Evolutionary conservation across 2,888 invertebrate species (phyloP), one percentile per base, ranked within the genome.

Genomic region (Drosophila paranaensis): DNA sequence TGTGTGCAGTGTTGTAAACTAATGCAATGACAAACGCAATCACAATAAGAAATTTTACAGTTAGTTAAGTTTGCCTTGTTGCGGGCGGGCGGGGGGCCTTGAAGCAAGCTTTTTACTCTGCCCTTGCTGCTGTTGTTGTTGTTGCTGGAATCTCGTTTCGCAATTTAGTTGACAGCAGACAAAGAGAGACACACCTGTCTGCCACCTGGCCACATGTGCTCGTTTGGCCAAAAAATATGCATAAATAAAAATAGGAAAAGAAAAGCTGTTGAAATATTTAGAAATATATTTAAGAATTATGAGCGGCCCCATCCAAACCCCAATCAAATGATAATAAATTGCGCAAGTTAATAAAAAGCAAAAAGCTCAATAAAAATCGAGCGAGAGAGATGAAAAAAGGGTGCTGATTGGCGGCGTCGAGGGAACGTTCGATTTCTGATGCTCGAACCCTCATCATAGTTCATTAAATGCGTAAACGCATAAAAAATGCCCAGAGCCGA

Each of bases 1-100:
- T 76, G 86, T 82, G 84, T 81, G 84, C 81, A 76, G 80, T 83
- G 82, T 86, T 88, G 86, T 88, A 88, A 88, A 87, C 87, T 86
- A 87, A 86, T 77, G 88, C 87, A 87, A 86, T 86, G 88, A 88
- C 87, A 87, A 87, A 87, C 87, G 87, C 88, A 88, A 87, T 88
- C 87, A 87, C 87, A 87, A 87, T 87, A 87, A 82, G 88, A 79
- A 86, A 88, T 87, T 87, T 88, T 78, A 86, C 87, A 88, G 87
- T 87, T 87, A 87, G 87, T 87, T 87, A 87, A 87, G 88, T 87
- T 84, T 82, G 87, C 73, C 84, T 84, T 84, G 82, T 81, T 82
- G 82, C 71, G 69, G 73, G 65, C 71, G 69, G 73, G 65, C 68
- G 11, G 58, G 39, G 54, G 84, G 20, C 20, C 20, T 20, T 70